These are phyloP conservation scores for Cantharis rufa DNA, from an alignment of 2,888 invertebrate species.

Conservation along the genomic window DNA sequence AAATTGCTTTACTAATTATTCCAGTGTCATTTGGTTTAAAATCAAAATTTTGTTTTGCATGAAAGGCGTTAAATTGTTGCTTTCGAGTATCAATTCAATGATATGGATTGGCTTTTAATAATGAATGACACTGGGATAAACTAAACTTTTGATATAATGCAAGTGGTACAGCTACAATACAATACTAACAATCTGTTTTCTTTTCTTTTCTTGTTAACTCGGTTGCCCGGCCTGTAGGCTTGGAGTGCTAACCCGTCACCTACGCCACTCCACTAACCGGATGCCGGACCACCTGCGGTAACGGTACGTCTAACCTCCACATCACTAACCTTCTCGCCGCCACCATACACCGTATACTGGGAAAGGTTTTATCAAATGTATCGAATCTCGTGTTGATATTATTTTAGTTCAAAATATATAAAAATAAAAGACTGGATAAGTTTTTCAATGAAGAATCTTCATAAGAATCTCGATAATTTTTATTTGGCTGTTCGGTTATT, in stretches of 20 bases:
- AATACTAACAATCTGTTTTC: slow-evolving; percentile 56
- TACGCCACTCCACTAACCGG: slow-evolving; percentile 55
- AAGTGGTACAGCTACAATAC: slow-evolving; percentile 46
- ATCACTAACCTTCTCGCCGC: slow-evolving; percentile 49
- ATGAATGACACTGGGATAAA: slow-evolving; percentile 25
- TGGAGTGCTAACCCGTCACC: slow-evolving; percentile 71
- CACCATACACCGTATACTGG: slow-evolving; percentile 33
- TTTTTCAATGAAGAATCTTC: slow-evolving; percentile 1
- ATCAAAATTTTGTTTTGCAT: not conserved
- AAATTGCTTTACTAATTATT: slow-evolving; percentile 45
- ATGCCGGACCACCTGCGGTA: slow-evolving; percentile 52
- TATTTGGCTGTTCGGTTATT: slow-evolving; percentile 9
- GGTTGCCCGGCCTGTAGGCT: slow-evolving; percentile 65
- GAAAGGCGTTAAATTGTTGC: not conserved
- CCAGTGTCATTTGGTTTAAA: slow-evolving; percentile 40
- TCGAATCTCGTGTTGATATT: slow-evolving; percentile 1
- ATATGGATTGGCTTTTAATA: not conserved
- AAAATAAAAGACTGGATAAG: not conserved
- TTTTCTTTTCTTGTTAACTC: slow-evolving; percentile 58
- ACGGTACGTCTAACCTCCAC: slow-evolving; percentile 54
- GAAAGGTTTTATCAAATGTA: slow-evolving; percentile 10
- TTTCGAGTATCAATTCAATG: not conserved
- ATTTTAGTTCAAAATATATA: not conserved
- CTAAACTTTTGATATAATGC: slow-evolving; percentile 29
- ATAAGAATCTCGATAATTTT: slow-evolving; percentile 3